phyloP scores from a whole-genome alignment of 2,797 vertebrate genomes.

The Poeciliopsis presidionis region DNA sequence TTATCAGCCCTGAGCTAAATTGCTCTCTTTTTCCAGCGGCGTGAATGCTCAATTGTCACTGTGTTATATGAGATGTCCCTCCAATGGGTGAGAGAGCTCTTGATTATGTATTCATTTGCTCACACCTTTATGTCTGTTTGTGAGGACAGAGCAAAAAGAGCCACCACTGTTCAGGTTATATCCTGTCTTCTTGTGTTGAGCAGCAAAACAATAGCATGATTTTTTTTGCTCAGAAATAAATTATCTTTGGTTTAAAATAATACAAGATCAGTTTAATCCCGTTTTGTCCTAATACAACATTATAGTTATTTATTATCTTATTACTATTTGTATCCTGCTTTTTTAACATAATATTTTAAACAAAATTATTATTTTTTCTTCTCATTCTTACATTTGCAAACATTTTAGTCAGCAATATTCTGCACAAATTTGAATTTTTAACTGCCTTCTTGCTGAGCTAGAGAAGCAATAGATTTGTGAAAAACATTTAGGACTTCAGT shows the following conservation, averaged over 20 bases:
- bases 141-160: constrained; percentile 3
- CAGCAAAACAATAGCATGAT: not conserved
- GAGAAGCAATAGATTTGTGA: not conserved
- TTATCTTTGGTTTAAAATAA: constrained; percentile 30
- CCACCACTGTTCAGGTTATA: not conserved
- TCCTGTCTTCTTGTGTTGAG: not conserved
- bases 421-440: not conserved
- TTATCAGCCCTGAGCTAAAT: constrained; percentile 60
- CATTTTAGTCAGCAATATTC: not conserved
- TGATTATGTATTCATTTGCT: constrained; percentile 57
- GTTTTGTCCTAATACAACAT: not conserved
- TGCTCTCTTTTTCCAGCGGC: constrained; percentile 51
- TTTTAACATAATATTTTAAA: not conserved
- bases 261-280: constrained; percentile 3
- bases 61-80: constrained; percentile 42
- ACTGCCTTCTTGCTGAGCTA: not conserved
- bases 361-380: not conserved
- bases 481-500: not conserved
- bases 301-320: not conserved
- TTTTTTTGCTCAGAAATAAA: not conserved
- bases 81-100: constrained; percentile 35
- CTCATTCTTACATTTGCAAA: not conserved
- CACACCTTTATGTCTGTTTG: constrained; percentile 50
- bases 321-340: not conserved
- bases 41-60: constrained; percentile 51